Evolutionary conservation across 2,888 invertebrate genomes (phyloP), one percentile per base, ranked within the genome.

Genomic region (Metacarcinus magister): DNA sequence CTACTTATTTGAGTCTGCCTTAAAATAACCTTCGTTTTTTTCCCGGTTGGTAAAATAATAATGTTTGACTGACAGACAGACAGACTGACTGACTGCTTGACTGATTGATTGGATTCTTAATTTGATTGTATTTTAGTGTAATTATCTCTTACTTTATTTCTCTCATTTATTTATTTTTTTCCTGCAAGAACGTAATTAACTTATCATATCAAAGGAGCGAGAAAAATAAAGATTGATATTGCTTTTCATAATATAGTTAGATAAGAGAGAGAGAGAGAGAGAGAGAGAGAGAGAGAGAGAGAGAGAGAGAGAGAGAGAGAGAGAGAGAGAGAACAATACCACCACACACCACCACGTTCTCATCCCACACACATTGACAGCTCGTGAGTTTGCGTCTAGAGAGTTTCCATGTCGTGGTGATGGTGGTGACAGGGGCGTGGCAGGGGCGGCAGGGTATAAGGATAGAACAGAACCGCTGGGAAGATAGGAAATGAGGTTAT

Each of bases 241-340:
- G 54, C 8, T 10, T 54, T 54, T 13, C 54, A n/a, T n/a, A n/a
- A n/a, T n/a, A n/a, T 28, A 87, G 32, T 43, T 5, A 46, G 91
- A 91, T 44, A 91, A 91, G 89, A 89, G 91, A 91, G 44, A 44
- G 91, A 91, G 43, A 43, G 43, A 91, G 91, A 39, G 28, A 48
- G n/a, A 16, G 48, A 46, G 43, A n/a, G 91, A 44, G 91, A 91
- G 91, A 19, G 91, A 91, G 91, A 44, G 82, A 32, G 82, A 82
- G 91, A 28, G 92, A 23, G 92, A 46, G 44, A 91, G 46, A 19
- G 91, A 44, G 32, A 32, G 82, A 32, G 32, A 32, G 82, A 82
- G 82, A 82, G 82, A 82, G 82, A 82, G 82, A 82, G 82, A 82
- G 28, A 28, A 13, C 82, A 82, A 82, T 82, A 82, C 5, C 82